A percentile compares a stretch with the other conserved stretches of the same genome.
Evolutionary conservation across 2,113 vertebrate genomes (phyloP).

Genomic region (Oenanthe melanoleuca): DNA sequence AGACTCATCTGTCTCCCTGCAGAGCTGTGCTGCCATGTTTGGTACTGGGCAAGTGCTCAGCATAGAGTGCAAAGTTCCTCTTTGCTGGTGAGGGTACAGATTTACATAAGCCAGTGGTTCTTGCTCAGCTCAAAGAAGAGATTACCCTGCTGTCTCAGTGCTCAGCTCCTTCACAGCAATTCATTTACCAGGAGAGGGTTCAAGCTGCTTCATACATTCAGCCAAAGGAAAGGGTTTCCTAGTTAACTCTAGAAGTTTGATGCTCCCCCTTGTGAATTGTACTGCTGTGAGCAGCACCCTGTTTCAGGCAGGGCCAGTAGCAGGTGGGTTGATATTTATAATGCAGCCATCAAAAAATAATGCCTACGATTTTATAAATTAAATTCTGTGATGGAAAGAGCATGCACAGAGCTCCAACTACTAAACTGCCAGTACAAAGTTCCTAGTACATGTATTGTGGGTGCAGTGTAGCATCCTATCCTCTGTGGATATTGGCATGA

Average conservation of each 20-base stretch:
- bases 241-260: neutral
- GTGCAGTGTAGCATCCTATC: neutral
- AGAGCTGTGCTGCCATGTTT: too few species aligned
- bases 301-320: neutral
- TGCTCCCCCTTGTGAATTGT: neutral
- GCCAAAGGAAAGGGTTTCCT: neutral
- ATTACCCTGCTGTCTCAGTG: neutral
- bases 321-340: neutral
- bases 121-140: neutral
- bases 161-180: neutral
- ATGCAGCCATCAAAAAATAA: neutral
- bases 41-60: neutral
- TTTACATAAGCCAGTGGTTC: neutral
- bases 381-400: neutral
- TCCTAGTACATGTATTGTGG: rapidly evolving
- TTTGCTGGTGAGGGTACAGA: neutral
- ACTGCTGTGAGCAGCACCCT: neutral
- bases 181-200: neutral
- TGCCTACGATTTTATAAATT: rapidly evolving
- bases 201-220: neutral
- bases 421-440: rapidly evolving
- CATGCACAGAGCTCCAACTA: neutral
- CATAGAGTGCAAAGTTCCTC: rapidly evolving
- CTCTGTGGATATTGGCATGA: neutral
- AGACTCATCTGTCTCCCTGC: neutral